phyloP scores from a whole-genome alignment of 2,888 invertebrate genomes.

The Alviniconcha strummeri region DNA sequence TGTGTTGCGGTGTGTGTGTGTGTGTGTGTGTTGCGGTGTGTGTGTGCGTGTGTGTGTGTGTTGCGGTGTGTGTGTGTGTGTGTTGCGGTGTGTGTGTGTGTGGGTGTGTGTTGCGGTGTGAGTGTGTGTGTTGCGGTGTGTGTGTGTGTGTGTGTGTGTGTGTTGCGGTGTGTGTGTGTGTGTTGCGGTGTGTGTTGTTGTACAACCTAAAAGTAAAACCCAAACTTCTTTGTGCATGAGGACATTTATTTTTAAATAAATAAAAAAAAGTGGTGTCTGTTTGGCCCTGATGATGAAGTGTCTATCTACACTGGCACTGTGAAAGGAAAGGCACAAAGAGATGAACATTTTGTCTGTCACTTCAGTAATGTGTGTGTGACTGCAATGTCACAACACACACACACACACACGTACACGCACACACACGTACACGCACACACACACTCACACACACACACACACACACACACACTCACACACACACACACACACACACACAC shows the following conservation, averaged over 20 bases:
- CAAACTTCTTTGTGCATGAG: too few species aligned
- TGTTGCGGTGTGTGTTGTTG: not conserved
- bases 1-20: conserved; percentile 15
- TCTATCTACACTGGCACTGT: too few species aligned
- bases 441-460: not conserved
- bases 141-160: conserved; percentile 12
- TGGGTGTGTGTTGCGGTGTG: conserved; percentile 10
- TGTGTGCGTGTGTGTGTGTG: conserved; percentile 10
- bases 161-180: conserved; percentile 10
- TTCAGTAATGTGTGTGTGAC: too few species aligned
- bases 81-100: not conserved
- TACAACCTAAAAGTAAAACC: too few species aligned
- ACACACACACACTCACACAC: not conserved
- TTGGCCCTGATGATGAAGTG: too few species aligned
- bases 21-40: conserved; percentile 8
- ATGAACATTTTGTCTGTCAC: too few species aligned
- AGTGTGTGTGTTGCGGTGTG: conserved; percentile 3
- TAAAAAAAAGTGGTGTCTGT: too few species aligned
- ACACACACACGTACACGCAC: not conserved
- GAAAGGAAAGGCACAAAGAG: too few species aligned
- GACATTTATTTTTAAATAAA: too few species aligned
- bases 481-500: not conserved
- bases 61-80: conserved; percentile 10
- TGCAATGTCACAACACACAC: not conserved
- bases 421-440: not conserved